Conservation (phyloP, 1,140 invertebrate genomes). For the Cyclina sinensis region DNA sequence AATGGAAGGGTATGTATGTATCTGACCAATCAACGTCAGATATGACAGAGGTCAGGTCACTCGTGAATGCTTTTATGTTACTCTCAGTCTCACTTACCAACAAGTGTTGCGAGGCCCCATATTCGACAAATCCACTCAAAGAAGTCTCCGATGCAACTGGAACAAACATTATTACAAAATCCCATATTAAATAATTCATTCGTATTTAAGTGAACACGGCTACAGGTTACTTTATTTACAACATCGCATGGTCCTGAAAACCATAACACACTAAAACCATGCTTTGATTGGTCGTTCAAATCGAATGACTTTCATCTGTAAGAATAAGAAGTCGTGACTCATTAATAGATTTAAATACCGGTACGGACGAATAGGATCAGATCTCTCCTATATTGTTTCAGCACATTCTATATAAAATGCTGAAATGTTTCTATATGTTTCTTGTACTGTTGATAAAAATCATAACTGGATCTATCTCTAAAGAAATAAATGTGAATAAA, state of each 20-base stretch:
- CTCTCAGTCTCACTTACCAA: conserved; percentile 25
- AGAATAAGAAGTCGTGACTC: too few relatives aligned
- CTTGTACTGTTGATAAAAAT: too few relatives aligned
- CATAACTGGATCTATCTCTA: too few relatives aligned
- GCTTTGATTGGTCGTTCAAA: conserved; percentile 40
- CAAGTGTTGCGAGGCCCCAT: conserved; percentile 31
- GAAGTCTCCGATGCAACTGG: conserved; percentile 42
- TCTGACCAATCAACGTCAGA: neutral
- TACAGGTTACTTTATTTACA: neutral
- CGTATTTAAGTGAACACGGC: neutral
- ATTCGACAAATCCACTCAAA: conserved; percentile 53
- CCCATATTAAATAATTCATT: conserved; percentile 26
- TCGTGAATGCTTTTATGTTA: neutral
- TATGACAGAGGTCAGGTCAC: neutral
- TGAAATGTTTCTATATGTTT: too few relatives aligned
- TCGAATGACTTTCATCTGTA: conserved; percentile 15
- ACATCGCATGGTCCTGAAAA: conserved; percentile 3
- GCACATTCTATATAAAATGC: too few relatives aligned
- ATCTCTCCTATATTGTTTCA: too few relatives aligned
- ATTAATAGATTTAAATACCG: too few relatives aligned
- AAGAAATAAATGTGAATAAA: too few relatives aligned
- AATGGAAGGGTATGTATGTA: too few relatives aligned
- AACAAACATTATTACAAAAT: conserved; percentile 41
- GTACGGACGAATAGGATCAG: too few relatives aligned
- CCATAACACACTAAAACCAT: conserved; percentile 2